Conservation (phyloP, 1,140 invertebrate genomes). For the Orussus abietinus region DNA sequence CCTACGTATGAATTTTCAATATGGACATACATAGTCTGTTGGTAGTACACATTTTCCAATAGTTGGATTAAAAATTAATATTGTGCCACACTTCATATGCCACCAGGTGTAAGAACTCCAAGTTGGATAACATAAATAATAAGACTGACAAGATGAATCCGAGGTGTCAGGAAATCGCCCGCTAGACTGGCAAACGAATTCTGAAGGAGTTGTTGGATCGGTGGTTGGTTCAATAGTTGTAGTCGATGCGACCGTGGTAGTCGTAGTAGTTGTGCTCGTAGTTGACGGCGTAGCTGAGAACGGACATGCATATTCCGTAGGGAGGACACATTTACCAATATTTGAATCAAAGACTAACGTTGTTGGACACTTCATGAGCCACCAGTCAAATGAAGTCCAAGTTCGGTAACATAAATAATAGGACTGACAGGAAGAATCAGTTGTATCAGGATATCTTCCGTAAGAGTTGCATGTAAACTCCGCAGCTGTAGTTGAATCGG, state of each 20-base stretch:
- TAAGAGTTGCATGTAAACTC: constrained; percentile 3
- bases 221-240: neutral
- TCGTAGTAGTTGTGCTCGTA: neutral
- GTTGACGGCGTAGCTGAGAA: constrained; percentile 2
- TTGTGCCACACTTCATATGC: constrained; percentile 1
- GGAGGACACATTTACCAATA: neutral
- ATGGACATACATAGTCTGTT: neutral
- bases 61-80: constrained; percentile 1
- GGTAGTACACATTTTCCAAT: neutral
- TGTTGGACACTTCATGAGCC: constrained; percentile 2
- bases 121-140: constrained; percentile 7
- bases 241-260: neutral
- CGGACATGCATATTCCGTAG: neutral
- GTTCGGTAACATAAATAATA: constrained; percentile 10
- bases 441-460: constrained; percentile 6
- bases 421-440: constrained; percentile 13
- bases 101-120: neutral
- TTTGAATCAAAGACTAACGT: neutral
- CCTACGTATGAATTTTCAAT: too few species aligned
- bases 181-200: constrained; percentile 3
- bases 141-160: constrained; percentile 15
- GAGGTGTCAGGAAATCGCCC: constrained; percentile 6
- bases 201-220: neutral
- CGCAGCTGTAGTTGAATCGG: neutral
- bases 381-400: neutral